Percentiles rank a stretch among this genome's conserved stretches.
phyloP scores from a whole-genome alignment of 2,113 vertebrate genomes.

The Miniopterus natalensis region DNA sequence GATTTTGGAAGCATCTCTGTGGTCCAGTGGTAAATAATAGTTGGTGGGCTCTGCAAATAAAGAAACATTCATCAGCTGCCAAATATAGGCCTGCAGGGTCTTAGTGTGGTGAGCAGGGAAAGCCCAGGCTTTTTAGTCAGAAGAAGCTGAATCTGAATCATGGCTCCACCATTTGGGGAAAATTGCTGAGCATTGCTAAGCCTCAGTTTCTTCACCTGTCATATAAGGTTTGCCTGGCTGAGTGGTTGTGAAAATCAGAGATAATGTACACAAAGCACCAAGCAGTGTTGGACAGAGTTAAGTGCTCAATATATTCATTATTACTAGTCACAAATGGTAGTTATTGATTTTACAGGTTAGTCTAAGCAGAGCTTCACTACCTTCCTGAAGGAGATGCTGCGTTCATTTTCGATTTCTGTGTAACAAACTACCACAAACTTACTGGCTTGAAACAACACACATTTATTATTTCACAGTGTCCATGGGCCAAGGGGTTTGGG shows the following conservation, averaged over 20 bases:
- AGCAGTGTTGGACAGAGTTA: background rate
- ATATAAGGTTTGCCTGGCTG: background rate
- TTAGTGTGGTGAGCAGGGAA: background rate
- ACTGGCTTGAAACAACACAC: background rate
- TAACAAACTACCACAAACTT: background rate
- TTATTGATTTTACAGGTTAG: background rate
- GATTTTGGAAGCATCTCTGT: conserved; percentile 19
- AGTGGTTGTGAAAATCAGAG: background rate
- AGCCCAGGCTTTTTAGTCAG: background rate
- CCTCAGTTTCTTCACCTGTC: background rate
- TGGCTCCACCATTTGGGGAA: background rate
- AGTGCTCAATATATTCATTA: background rate
- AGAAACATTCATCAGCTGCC: background rate
- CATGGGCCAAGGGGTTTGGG: background rate
- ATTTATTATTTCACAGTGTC: background rate
- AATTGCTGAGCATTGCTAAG: background rate
- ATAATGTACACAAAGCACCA: background rate
- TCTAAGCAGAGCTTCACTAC: background rate
- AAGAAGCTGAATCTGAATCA: background rate
- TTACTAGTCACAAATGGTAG: background rate
- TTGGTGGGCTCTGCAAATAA: background rate
- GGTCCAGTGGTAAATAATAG: background rate
- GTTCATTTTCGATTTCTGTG: background rate
- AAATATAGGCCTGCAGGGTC: background rate
- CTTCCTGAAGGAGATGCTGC: background rate